Percentiles rank a stretch among this genome's conserved stretches.
phyloP scores from a whole-genome alignment of 2,797 vertebrate genomes.

The Pteronotus mesoamericanus region DNA sequence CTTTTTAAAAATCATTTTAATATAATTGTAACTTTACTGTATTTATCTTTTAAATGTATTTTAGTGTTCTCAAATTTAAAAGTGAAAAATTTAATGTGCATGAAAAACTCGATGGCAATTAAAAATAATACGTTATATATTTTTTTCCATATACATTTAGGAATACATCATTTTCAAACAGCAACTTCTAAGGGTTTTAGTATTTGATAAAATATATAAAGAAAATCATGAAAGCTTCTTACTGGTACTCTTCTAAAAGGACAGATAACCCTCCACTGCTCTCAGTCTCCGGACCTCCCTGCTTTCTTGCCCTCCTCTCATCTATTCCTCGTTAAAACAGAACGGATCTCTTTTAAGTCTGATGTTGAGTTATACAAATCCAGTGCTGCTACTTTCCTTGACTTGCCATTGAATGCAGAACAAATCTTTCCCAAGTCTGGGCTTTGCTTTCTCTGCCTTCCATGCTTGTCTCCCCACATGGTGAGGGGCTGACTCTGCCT shows the following conservation, averaged over 20 bases:
- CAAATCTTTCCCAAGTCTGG: neutral
- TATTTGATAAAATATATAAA: neutral
- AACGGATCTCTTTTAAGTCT: neutral
- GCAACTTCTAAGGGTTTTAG: neutral
- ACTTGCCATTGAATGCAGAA: neutral
- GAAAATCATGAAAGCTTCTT: neutral
- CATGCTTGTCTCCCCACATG: neutral
- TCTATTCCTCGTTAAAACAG: neutral
- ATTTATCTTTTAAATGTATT: conserved; percentile 9
- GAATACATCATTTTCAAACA: neutral
- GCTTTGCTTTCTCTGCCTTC: neutral
- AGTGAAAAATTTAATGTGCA: neutral
- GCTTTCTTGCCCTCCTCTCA: neutral
- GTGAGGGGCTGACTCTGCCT: neutral
- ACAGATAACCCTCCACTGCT: neutral
- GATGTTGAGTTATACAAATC: neutral
- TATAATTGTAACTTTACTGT: neutral
- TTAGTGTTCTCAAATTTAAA: conserved; percentile 14
- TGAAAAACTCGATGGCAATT: neutral
- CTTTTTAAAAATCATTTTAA: neutral
- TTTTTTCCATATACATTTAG: neutral
- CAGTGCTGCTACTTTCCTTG: neutral
- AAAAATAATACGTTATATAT: neutral
- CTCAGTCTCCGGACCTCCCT: neutral
- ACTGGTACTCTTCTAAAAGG: neutral